Conservation (phyloP, 1,140 invertebrate genomes). For the Cepaea nemoralis region DNA sequence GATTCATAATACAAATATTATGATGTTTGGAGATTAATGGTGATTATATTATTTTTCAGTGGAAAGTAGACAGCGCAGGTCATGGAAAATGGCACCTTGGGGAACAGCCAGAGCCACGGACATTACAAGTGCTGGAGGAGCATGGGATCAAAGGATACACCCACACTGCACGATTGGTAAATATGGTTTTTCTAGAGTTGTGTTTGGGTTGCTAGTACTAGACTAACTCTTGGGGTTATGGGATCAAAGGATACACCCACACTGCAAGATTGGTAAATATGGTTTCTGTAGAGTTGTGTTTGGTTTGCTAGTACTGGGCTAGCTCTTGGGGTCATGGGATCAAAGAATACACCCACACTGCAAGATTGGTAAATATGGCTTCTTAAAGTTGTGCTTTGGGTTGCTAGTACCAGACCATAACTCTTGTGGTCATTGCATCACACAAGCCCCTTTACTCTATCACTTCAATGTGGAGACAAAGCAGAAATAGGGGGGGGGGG, state of each 20-base stretch:
- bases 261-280: constrained; percentile 8
- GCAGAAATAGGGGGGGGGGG: no score
- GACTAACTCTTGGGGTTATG: no score
- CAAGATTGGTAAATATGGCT: background rate
- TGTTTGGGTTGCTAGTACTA: no score
- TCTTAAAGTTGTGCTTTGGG: no score
- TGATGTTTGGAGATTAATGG: no score
- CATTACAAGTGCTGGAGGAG: constrained; percentile 10
- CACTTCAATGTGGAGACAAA: no score
- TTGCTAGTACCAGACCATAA: no score
- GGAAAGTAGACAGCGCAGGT: constrained; percentile 27
- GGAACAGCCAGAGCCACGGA: background rate
- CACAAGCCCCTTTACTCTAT: no score
- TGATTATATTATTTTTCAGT: constrained; percentile 9
- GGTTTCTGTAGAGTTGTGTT: background rate
- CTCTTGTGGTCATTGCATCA: background rate
- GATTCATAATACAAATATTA: no score
- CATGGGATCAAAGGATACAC: constrained; percentile 12
- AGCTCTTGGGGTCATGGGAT: background rate
- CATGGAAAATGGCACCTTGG: constrained; percentile 20
- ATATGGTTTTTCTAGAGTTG: background rate
- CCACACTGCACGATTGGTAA: constrained; percentile 14
- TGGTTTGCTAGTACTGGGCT: no score
- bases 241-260: constrained; percentile 17
- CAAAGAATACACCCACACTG: constrained; percentile 14